Percentiles rank a stretch among this genome's conserved stretches.
phyloP scores from a whole-genome alignment of 2,888 invertebrate species.

The Pelosia muscerda region DNA sequence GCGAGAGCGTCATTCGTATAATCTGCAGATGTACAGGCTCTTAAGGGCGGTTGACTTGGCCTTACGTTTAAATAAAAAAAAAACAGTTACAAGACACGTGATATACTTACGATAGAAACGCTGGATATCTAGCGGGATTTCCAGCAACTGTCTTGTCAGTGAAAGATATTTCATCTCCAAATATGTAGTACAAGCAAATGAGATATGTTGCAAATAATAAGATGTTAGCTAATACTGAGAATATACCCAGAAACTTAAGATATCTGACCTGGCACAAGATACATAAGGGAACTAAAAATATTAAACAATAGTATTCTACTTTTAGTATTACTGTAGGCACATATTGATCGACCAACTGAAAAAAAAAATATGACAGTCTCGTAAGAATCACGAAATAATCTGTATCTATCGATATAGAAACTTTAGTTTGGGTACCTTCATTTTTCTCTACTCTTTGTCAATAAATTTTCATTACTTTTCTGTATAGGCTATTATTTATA shows the following conservation, averaged over 20 bases:
- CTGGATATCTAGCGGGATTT: conserved; percentile 89
- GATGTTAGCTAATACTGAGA: conserved; percentile 95
- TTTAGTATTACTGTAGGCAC: conserved; percentile 64
- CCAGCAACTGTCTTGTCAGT: conserved; percentile 85
- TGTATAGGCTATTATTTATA: background rate
- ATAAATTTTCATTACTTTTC: background rate
- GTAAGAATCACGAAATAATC: background rate
- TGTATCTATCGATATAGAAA: background rate
- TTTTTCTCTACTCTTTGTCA: background rate
- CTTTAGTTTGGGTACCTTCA: background rate
- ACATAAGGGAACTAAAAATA: conserved; percentile 72
- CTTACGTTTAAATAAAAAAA: no score
- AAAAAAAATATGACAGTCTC: conserved; percentile 37
- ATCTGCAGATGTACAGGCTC: background rate
- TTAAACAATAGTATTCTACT: conserved; percentile 80
- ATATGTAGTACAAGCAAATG: conserved; percentile 95
- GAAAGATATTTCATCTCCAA: conserved; percentile 82
- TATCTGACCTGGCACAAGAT: conserved; percentile 88
- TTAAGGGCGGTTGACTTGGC: background rate
- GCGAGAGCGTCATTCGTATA: background rate
- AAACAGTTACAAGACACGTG: no score
- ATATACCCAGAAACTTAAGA: conserved; percentile 94
- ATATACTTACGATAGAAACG: conserved; percentile 91
- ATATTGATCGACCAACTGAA: conserved; percentile 79
- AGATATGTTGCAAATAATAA: conserved; percentile 92